Conservation (phyloP, 1,140 invertebrate species). For the Pogonognathellus flavescens region DNA sequence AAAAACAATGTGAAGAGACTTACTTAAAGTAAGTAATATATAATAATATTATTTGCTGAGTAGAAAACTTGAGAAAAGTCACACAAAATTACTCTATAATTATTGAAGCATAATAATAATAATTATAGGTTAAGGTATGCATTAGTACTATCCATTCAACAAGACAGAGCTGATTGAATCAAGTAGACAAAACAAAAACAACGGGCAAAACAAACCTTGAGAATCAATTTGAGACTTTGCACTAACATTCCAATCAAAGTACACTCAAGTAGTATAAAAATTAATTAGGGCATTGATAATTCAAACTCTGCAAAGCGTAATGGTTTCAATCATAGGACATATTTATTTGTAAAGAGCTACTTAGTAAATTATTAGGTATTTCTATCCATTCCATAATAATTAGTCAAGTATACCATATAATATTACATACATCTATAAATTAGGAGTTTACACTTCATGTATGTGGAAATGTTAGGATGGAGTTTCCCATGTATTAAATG, state of each 20-base stretch:
- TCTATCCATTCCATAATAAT: too few relatives aligned
- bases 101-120: background rate
- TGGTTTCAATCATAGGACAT: constrained; percentile 36
- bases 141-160: too few relatives aligned
- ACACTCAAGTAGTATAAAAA: constrained; percentile 12
- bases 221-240: background rate
- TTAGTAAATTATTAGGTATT: too few relatives aligned
- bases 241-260: background rate
- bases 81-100: background rate
- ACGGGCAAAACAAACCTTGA: too few relatives aligned
- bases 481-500: background rate
- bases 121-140: background rate
- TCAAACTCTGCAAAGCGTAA: constrained; percentile 40
- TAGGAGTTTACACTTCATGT: too few relatives aligned
- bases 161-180: too few relatives aligned
- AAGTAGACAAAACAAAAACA: too few relatives aligned
- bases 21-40: background rate
- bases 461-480: constrained; percentile 31
- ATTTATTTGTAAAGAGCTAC: too few relatives aligned
- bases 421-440: too few relatives aligned
- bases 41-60: constrained; percentile 4
- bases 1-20: background rate
- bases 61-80: constrained; percentile 31
- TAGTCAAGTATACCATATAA: too few relatives aligned
- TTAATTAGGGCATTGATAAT: constrained; percentile 6